A percentile compares a stretch with the other conserved stretches of the same genome.
These are phyloP conservation scores for Meda fulgida DNA, from an alignment of 2,797 vertebrate species.

Conservation along the genomic window DNA sequence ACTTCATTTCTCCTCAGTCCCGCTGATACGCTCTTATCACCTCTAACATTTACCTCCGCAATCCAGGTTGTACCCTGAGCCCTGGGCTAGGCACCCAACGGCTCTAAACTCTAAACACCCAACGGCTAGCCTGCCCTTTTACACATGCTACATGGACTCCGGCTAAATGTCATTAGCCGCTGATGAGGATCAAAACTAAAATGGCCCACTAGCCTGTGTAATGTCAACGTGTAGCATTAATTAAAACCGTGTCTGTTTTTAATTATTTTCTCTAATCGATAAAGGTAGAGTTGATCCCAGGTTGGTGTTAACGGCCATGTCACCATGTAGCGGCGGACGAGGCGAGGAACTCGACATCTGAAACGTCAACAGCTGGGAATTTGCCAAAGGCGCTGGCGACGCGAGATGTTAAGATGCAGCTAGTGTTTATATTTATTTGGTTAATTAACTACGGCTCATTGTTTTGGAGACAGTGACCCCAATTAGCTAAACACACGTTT, in stretches of 20 bases:
- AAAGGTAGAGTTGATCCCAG: slow-evolving; percentile 24
- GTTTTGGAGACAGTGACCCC: slow-evolving; percentile 39
- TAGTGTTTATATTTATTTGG: slow-evolving; percentile 43
- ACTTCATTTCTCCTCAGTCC: slow-evolving; percentile 9
- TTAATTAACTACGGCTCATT: slow-evolving; percentile 48
- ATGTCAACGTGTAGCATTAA: slow-evolving; percentile 44
- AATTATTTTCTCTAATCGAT: slow-evolving; percentile 47
- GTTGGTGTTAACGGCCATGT: not conserved
- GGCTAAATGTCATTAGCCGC: slow-evolving; percentile 50
- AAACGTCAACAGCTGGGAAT: not conserved
- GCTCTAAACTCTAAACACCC: slow-evolving; percentile 48
- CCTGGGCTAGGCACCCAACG: no score
- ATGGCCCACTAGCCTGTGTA: slow-evolving; percentile 31
- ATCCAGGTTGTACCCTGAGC: slow-evolving; percentile 33
- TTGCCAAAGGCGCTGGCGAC: not conserved
- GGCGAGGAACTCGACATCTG: not conserved
- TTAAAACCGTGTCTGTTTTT: slow-evolving; percentile 47
- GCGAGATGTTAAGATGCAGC: slow-evolving; percentile 31
- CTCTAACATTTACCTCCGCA: slow-evolving; percentile 46
- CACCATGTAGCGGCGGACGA: not conserved
- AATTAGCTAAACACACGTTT: slow-evolving; percentile 37
- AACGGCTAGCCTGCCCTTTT: slow-evolving; percentile 28
- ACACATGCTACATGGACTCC: slow-evolving; percentile 41
- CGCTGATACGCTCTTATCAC: slow-evolving; percentile 26
- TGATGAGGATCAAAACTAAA: slow-evolving; percentile 50